These are phyloP conservation scores for Hartigia nigra DNA, from an alignment of 2,888 invertebrate genomes.

Conservation along the genomic window DNA sequence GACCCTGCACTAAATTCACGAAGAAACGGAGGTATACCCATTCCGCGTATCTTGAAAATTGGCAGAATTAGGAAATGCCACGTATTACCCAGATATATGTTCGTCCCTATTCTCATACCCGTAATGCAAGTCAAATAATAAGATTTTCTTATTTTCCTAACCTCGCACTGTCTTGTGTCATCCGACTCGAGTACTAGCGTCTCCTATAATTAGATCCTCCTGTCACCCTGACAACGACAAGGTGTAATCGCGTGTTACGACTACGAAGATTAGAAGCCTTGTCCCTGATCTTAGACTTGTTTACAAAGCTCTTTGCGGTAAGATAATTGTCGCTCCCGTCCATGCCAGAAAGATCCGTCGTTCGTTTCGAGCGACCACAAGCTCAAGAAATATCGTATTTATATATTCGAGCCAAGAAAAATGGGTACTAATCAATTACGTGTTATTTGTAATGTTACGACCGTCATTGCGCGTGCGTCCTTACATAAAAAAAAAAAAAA, in stretches of 20 bases:
- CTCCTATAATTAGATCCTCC: neutral
- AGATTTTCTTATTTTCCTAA: neutral
- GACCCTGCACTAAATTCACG: neutral
- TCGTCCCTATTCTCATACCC: neutral
- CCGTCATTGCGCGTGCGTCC: neutral
- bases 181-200: neutral
- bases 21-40: neutral
- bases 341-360: neutral
- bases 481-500: neutral
- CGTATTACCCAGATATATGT: neutral
- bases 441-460: neutral
- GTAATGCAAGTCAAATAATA: too few relatives aligned
- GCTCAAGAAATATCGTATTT: neutral
- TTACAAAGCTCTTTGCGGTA: neutral
- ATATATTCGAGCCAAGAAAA: too few relatives aligned
- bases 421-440: neutral
- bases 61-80: neutral
- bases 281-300: neutral
- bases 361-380: neutral
- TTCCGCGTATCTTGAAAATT: neutral
- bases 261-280: neutral
- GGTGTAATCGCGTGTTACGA: neutral
- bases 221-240: neutral
- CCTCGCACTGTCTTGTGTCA: neutral
- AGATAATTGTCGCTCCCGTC: neutral